Evolutionary conservation across 2,888 invertebrate genomes (phyloP), one percentile per base, ranked within the genome.

Genomic region (Cephus sareptanus): DNA sequence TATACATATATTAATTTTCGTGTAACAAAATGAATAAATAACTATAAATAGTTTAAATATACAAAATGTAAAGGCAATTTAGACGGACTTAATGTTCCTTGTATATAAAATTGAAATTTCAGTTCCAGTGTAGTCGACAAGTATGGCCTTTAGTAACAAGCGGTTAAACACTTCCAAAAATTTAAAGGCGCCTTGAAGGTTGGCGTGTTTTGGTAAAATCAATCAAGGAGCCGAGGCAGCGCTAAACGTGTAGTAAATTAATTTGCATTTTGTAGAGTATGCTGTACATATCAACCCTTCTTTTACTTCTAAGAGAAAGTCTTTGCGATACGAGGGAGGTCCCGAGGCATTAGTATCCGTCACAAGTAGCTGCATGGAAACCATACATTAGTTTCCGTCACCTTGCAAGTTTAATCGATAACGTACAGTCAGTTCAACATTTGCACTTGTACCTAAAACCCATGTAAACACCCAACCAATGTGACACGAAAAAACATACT

Each of bases 371-470:
- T 37, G 80, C 81, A 84, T 82, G 78, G 68, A 81, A 83, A 81
- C 71, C 71, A 69, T 75, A 78, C 81, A 80, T 84, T 81, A 79
- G 76, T 83, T 82, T 79, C 79, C 79, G 81, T 84, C 81, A 81
- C 78, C 75, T 76, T 69, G 33, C 68, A 37, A 76, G 68, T 77
- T 77, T 75, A 76, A 83, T 84, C 80, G 74, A 81, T 79, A 69
- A 35, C 56, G 56, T 56, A 56, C 56, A 56, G 56, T 23, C 23
- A 23, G 56, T 56, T 56, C 56, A 56, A 56, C 56, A 56, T 56
- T 56, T 56, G 56, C 23, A 23, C 56, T 23, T 9, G 23, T 56
- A 56, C 56, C 15, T 56, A 56, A 9, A 56, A 56, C 56, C 56
- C 23, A 56, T 56, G 23, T 56, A 56, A 56, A 56, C 56, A 56